Conservation (phyloP, 2,888 invertebrate species). For the Megaustenia siamemsis region DNA sequence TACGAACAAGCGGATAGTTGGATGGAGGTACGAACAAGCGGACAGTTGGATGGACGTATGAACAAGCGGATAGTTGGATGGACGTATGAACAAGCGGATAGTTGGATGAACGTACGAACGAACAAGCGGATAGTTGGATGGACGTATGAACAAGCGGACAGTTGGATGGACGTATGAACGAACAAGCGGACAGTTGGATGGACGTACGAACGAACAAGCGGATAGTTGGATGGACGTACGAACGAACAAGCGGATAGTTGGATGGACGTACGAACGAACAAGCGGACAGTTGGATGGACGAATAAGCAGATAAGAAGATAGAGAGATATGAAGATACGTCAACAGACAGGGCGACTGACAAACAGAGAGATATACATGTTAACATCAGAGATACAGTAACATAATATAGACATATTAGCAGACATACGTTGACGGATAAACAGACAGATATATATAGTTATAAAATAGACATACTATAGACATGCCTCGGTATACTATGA, state of each 20-base stretch:
- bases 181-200: neutral
- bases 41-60: no score
- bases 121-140: no score
- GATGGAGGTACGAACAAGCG: no score
- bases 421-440: slow-evolving; percentile 1
- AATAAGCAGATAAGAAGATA: neutral
- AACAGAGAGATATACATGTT: neutral
- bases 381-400: neutral
- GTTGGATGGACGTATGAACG: no score
- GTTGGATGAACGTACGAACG: no score
- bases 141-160: no score
- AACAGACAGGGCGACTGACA: neutral
- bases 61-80: no score
- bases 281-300: neutral
- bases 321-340: slow-evolving; percentile 12
- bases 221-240: neutral
- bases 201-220: neutral
- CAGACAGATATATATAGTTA: slow-evolving; percentile 28
- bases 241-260: neutral
- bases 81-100: no score
- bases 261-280: neutral
- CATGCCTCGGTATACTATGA: no score
- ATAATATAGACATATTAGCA: neutral
- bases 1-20: no score
- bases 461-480: neutral